A percentile compares a stretch with the other conserved stretches of the same genome.
phyloP scores from a whole-genome alignment of 2,113 vertebrate genomes.

The zebrafish (Danio rerio) region GRCz12tu NC_133185.1:37274501-37275000 shows the following conservation, averaged over 20 bases:
- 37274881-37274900: slow-evolving; percentile 14
- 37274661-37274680: slow-evolving; percentile 4
- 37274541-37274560: slow-evolving; percentile 16
- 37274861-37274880: slow-evolving; percentile 49
- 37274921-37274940: slow-evolving; percentile 34
- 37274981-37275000: not conserved
- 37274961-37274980: not conserved
- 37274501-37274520: slow-evolving; percentile 5
- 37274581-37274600: not conserved
- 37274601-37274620: slow-evolving; percentile 1
- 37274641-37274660: not conserved
- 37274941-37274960: not conserved
- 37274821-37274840: slow-evolving; percentile 13
- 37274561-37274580: slow-evolving; percentile 4
- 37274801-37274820: slow-evolving; percentile 15
- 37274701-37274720: not conserved
- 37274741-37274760: not conserved
- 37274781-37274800: not conserved
- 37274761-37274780: not conserved
- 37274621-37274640: not conserved
- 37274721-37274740: not conserved
- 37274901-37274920: slow-evolving; percentile 53
- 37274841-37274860: slow-evolving; percentile 11
- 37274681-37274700: slow-evolving; percentile 6
- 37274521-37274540: slow-evolving; percentile 19